Evolutionary conservation across 2,888 invertebrate species (phyloP).

Genomic region (Corbicula japonica): DNA sequence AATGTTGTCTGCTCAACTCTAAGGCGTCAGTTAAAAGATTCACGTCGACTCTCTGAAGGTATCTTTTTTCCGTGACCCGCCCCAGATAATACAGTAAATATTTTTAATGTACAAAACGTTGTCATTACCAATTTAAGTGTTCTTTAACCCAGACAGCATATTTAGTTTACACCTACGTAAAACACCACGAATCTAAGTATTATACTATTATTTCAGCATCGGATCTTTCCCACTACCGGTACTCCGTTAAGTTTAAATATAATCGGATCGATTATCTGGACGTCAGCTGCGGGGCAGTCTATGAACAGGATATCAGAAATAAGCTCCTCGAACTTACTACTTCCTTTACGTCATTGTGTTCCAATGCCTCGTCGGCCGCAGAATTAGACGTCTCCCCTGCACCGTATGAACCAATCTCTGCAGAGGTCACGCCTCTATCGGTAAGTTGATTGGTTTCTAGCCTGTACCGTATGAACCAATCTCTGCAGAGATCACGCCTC

Average conservation of each 20-base stretch:
- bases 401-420: neutral
- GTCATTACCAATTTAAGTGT: no score
- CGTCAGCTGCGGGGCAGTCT: constrained; percentile 35
- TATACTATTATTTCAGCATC: constrained; percentile 23
- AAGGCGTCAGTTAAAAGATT: no score
- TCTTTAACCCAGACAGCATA: no score
- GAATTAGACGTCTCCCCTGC: constrained; percentile 43
- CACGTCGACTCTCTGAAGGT: no score
- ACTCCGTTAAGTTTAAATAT: constrained; percentile 23
- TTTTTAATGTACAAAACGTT: no score
- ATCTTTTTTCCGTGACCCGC: no score
- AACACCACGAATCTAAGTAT: no score
- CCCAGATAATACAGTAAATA: no score
- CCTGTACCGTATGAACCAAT: constrained; percentile 13
- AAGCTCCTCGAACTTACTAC: constrained; percentile 42
- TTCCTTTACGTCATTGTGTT: constrained; percentile 44
- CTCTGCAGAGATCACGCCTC: constrained; percentile 13
- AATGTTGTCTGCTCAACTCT: no score
- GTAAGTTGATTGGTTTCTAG: constrained; percentile 21
- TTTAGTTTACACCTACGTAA: no score
- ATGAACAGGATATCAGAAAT: constrained; percentile 28
- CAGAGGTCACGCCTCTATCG: constrained; percentile 13
- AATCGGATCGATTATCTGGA: neutral
- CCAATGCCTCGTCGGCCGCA: neutral
- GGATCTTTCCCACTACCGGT: constrained; percentile 39